Conservation (phyloP, 2,797 vertebrate genomes). For the Sebastes hubbsi region DNA sequence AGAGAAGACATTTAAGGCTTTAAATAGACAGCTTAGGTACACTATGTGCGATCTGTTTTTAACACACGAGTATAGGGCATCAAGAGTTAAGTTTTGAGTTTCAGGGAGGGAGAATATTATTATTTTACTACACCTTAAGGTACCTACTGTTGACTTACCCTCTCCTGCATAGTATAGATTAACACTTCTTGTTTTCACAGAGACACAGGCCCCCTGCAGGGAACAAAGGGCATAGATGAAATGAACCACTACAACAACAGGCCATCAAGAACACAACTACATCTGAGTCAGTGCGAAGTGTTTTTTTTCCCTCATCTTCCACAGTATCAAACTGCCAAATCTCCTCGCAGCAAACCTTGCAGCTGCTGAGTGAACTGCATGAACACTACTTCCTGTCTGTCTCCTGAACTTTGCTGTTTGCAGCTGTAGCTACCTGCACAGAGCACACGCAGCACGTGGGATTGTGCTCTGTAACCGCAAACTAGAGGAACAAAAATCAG, state of each 20-base stretch:
- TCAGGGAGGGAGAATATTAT: background rate
- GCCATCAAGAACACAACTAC: background rate
- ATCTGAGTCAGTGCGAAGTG: conserved; percentile 15
- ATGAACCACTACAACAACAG: conserved; percentile 6
- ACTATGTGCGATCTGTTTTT: background rate
- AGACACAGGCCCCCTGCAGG: conserved; percentile 82
- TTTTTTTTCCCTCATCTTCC: background rate
- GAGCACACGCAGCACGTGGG: conserved; percentile 37
- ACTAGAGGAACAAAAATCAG: conserved; percentile 31
- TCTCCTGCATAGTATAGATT: conserved; percentile 81
- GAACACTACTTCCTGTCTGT: conserved; percentile 61
- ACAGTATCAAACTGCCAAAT: conserved; percentile 55
- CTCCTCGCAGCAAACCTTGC: conserved; percentile 4
- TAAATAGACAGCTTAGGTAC: background rate
- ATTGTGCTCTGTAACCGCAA: conserved; percentile 58
- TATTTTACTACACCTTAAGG: background rate
- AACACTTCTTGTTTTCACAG: conserved; percentile 83
- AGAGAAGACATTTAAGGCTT: background rate
- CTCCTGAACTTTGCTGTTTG: conserved; percentile 46
- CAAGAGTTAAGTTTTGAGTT: background rate
- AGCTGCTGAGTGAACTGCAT: conserved; percentile 3
- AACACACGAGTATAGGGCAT: background rate
- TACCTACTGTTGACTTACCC: conserved; percentile 81
- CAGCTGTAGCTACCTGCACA: conserved; percentile 22
- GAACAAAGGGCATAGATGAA: conserved; percentile 32